Evolutionary conservation across 2,797 vertebrate genomes (phyloP).

Genomic region (Pachyuromys duprasi): DNA sequence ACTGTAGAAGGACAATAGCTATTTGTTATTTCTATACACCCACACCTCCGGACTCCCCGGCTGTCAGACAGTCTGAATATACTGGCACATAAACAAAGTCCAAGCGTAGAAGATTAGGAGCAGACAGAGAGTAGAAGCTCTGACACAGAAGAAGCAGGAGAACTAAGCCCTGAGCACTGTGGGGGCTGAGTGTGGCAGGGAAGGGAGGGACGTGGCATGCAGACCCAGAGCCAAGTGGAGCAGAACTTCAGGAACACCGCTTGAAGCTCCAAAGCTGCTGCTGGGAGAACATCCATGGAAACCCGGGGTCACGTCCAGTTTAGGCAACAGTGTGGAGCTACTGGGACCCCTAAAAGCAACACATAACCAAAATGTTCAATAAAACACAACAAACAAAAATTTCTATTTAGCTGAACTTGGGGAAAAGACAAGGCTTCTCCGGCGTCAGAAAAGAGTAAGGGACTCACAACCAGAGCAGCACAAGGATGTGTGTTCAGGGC

Average conservation of each 20-base stretch:
- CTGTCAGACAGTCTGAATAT: neutral
- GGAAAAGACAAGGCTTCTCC: neutral
- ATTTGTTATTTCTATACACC: neutral
- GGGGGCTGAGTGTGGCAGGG: neutral
- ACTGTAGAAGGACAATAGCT: neutral
- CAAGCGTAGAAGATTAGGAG: neutral
- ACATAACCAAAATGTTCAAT: neutral
- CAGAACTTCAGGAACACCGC: neutral
- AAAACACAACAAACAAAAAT: constrained; percentile 20
- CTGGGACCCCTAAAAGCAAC: neutral
- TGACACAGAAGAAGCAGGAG: neutral
- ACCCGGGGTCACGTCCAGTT: neutral
- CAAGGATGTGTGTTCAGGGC: neutral
- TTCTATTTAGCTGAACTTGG: neutral
- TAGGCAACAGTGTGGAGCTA: neutral
- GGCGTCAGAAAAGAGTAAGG: neutral
- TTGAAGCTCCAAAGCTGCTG: neutral
- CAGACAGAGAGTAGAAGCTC: neutral
- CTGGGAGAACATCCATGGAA: neutral
- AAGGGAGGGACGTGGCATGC: neutral
- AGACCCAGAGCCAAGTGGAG: neutral
- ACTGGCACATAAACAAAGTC: neutral
- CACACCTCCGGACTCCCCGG: neutral
- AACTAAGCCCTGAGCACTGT: neutral
- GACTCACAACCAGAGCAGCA: neutral